Evolutionary conservation across 2,888 invertebrate genomes (phyloP).

Genomic region (Morinoia aosen): DNA sequence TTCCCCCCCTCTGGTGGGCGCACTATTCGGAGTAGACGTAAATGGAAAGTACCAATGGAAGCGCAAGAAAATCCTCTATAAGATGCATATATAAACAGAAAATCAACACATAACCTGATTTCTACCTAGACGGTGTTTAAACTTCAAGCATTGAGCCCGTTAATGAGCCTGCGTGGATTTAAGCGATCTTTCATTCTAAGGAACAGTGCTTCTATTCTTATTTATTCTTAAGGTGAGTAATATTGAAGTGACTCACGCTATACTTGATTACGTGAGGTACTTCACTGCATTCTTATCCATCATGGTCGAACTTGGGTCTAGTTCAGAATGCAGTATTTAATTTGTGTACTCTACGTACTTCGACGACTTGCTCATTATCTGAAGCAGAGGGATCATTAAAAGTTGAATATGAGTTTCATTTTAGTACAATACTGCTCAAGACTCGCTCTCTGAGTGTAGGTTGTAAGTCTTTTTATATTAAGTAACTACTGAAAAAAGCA

Average conservation of each 20-base stretch:
- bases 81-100: no score
- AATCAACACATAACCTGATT: no score
- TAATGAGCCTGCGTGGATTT: background rate
- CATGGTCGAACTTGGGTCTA: background rate
- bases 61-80: no score
- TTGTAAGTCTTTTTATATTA: background rate
- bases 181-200: background rate
- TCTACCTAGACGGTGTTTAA: no score
- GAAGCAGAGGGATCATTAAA: background rate
- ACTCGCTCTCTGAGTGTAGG: background rate
- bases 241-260: background rate
- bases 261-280: background rate
- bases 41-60: no score
- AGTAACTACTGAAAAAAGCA: no score
- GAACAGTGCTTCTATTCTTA: background rate
- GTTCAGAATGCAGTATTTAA: background rate
- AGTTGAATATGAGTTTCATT: background rate
- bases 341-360: background rate
- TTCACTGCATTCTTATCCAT: background rate
- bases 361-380: background rate
- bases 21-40: no score
- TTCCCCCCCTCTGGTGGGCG: no score
- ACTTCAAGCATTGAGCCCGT: background rate
- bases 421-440: background rate
- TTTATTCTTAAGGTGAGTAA: background rate